These are phyloP conservation scores for Dipodomys ordii DNA, from an alignment of 2,113 vertebrate genomes.

Conservation along the genomic window DNA sequence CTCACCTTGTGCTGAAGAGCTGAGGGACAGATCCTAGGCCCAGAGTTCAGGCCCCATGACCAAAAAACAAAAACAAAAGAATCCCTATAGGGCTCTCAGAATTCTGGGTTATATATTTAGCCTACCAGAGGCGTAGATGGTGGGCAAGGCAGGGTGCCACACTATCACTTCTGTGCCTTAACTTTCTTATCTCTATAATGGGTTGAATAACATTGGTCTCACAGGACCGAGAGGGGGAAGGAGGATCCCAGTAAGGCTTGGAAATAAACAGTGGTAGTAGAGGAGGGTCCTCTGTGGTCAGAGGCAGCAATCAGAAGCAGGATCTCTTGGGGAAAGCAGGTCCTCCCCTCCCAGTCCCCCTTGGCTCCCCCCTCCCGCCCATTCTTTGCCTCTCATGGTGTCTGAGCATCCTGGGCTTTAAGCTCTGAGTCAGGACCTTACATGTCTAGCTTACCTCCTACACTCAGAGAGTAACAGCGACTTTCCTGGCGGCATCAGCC, in stretches of 20 bases:
- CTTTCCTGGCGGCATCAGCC: neutral
- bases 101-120: neutral
- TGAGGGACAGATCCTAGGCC: too few relatives aligned
- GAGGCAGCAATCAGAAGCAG: neutral
- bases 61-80: too few relatives aligned
- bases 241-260: neutral
- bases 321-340: neutral
- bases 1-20: too few relatives aligned
- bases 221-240: neutral
- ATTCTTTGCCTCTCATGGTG: neutral
- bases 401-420: neutral
- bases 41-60: too few relatives aligned
- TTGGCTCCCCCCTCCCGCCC: too few relatives aligned
- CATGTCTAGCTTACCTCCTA: neutral
- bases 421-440: neutral
- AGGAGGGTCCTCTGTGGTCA: neutral
- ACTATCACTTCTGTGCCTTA: neutral
- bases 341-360: too few relatives aligned
- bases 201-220: neutral
- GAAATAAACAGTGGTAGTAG: neutral
- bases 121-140: neutral
- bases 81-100: neutral
- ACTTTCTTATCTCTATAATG: constrained; percentile 3
- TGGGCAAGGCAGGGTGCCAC: neutral
- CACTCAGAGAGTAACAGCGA: neutral